phyloP scores from a whole-genome alignment of 1,140 invertebrate species.

The Pogonomyrmex barbatus region DNA sequence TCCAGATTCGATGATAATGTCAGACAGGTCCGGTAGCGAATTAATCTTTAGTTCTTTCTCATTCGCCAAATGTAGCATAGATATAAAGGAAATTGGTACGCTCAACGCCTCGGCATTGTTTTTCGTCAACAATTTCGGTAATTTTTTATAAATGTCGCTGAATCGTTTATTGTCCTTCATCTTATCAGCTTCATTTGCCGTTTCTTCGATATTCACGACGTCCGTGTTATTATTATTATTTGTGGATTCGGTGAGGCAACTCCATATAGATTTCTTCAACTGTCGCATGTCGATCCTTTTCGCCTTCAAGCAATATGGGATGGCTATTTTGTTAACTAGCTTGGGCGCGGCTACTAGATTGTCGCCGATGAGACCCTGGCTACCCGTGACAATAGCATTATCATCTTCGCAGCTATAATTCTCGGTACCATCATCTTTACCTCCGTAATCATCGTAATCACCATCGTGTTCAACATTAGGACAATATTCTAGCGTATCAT shows the following conservation, averaged over 20 bases:
- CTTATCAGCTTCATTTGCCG: constrained; percentile 73
- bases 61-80: constrained; percentile 92
- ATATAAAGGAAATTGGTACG: constrained; percentile 91
- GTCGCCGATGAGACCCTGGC: constrained; percentile 83
- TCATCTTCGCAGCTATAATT: constrained; percentile 82
- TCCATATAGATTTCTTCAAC: constrained; percentile 91
- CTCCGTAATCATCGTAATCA: constrained; percentile 78
- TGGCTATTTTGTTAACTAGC: constrained; percentile 87
- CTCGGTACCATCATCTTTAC: constrained; percentile 81
- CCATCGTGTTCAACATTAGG: constrained; percentile 80
- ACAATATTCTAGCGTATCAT: constrained; percentile 86
- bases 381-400: constrained; percentile 74
- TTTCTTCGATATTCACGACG: constrained; percentile 74
- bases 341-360: constrained; percentile 88
- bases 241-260: constrained; percentile 78
- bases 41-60: constrained; percentile 87
- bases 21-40: constrained; percentile 64
- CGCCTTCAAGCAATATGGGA: constrained; percentile 91
- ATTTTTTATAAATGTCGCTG: constrained; percentile 87
- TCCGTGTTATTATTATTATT: constrained; percentile 75
- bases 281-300: constrained; percentile 94
- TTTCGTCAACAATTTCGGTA: constrained; percentile 88
- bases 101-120: constrained; percentile 90
- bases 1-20: constrained; percentile 69
- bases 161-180: constrained; percentile 79